phyloP scores from a whole-genome alignment of 2,113 vertebrate genomes.

The Pyxicephalus adspersus region DNA sequence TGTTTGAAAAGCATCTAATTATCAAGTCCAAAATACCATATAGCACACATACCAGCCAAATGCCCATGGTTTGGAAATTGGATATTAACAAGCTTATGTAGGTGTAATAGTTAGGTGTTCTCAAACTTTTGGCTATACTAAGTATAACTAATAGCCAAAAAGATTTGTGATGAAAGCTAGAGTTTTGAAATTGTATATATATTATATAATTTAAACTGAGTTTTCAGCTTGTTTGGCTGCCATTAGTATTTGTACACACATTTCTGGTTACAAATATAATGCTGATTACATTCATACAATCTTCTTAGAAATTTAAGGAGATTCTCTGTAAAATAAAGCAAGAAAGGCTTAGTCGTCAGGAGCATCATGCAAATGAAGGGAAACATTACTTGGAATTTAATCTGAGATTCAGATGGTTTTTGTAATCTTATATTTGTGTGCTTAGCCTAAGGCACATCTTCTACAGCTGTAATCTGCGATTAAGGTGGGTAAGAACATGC shows the following conservation, averaged over 20 bases:
- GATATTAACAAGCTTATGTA: too few relatives aligned
- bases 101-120: too few relatives aligned
- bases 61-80: too few relatives aligned
- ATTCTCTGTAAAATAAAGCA: constrained; percentile 36
- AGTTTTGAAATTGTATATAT: too few relatives aligned
- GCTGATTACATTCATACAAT: constrained; percentile 42
- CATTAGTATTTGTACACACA: background rate
- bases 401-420: constrained; percentile 51
- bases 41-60: too few relatives aligned
- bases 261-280: background rate
- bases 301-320: constrained; percentile 47
- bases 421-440: constrained; percentile 52
- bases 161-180: too few relatives aligned
- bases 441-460: constrained; percentile 13
- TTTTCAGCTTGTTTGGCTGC: too few relatives aligned
- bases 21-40: too few relatives aligned
- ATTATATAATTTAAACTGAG: too few relatives aligned
- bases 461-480: constrained; percentile 47
- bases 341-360: constrained; percentile 9
- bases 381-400: constrained; percentile 49
- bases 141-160: too few relatives aligned
- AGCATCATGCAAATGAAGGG: constrained; percentile 47
- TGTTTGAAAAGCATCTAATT: too few relatives aligned
- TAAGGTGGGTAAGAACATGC: constrained; percentile 23
- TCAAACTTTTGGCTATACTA: too few relatives aligned